Evolutionary conservation across 2,113 vertebrate genomes (phyloP).

Genomic region (Porphyrio hochstetteri): DNA sequence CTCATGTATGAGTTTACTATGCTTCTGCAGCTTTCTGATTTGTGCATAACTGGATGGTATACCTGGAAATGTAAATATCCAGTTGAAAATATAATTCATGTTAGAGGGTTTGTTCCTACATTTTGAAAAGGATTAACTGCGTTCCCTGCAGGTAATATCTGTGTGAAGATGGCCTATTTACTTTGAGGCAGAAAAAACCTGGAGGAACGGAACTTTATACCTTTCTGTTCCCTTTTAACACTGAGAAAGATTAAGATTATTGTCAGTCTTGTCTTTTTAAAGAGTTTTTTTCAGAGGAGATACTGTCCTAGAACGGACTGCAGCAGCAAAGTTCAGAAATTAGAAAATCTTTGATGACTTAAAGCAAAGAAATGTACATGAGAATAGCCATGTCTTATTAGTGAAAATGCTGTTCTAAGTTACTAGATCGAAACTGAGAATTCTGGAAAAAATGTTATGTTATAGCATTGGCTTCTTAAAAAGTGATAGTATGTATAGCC

Average conservation of each 20-base stretch:
- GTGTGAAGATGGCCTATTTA: not conserved
- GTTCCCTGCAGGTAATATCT: not conserved
- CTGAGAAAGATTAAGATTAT: constrained; percentile 19
- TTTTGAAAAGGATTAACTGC: not conserved
- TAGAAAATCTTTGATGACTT: not conserved
- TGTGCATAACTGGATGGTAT: not conserved
- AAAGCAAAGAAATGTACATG: not conserved
- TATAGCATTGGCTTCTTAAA: not conserved
- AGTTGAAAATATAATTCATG: not conserved
- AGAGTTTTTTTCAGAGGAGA: not conserved
- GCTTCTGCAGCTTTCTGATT: not conserved
- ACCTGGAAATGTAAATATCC: not conserved
- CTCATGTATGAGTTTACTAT: not conserved
- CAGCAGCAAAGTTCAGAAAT: not conserved
- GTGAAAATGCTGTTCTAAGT: not conserved
- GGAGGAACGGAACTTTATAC: not conserved
- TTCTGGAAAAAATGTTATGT: not conserved
- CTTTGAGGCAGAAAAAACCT: not conserved
- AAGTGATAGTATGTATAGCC: not conserved
- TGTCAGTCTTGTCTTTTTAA: not conserved
- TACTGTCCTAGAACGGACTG: not conserved
- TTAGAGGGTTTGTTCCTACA: not conserved
- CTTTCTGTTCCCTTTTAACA: not conserved
- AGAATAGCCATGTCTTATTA: not conserved
- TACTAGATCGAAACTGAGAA: not conserved